phyloP scores from a whole-genome alignment of 2,797 vertebrate species.

The Melopsittacus undulatus region DNA sequence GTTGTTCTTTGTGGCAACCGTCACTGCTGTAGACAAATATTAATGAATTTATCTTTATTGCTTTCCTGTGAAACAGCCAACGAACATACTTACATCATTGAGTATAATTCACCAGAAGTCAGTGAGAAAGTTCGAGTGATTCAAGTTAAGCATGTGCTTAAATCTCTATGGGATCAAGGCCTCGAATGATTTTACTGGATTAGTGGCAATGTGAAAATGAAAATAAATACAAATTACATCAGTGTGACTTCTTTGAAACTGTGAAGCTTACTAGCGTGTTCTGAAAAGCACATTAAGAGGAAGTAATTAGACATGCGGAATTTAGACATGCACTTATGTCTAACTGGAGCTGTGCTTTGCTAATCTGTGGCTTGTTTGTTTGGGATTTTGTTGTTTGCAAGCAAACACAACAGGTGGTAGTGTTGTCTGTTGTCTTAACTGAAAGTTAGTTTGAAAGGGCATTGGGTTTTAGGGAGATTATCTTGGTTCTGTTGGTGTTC shows the following conservation, averaged over 20 bases:
- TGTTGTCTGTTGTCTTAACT: not conserved
- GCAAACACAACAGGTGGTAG: not conserved
- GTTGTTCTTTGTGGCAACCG: not conserved
- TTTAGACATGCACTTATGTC: not conserved
- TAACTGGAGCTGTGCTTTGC: not conserved
- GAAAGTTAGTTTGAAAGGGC: not conserved
- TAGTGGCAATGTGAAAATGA: not conserved
- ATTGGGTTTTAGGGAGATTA: not conserved
- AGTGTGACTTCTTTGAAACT: not conserved
- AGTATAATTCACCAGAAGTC: not conserved
- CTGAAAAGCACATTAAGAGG: not conserved
- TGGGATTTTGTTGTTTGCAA: not conserved
- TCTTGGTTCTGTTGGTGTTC: not conserved
- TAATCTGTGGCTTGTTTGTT: not conserved
- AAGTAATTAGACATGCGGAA: not conserved
- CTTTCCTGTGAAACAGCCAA: not conserved
- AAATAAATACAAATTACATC: not conserved
- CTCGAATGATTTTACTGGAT: not conserved
- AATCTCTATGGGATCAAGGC: not conserved
- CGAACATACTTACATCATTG: not conserved
- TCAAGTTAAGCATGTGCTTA: not conserved
- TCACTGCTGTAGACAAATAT: not conserved
- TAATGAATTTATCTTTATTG: conserved; percentile 21
- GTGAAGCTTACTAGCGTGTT: not conserved
- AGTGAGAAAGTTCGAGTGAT: not conserved